Conservation (phyloP, 2,113 vertebrate genomes). For the Pluvialis apricaria region DNA sequence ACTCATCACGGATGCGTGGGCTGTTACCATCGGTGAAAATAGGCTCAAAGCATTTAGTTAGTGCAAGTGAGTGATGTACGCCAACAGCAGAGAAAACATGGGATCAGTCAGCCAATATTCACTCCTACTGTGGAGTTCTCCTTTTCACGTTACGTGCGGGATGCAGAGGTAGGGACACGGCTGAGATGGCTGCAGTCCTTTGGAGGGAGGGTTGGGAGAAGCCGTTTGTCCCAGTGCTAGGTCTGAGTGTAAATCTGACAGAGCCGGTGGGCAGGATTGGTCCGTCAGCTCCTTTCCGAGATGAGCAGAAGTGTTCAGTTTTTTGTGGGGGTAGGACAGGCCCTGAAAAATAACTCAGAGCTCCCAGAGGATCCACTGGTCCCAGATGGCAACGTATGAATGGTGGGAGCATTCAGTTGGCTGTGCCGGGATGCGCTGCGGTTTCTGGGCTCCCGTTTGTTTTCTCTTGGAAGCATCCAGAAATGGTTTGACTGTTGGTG, state of each 20-base stretch:
- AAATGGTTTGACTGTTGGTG: not conserved
- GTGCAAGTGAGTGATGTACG: not conserved
- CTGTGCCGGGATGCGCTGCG: not conserved
- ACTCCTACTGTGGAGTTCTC: not conserved
- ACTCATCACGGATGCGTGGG: not conserved
- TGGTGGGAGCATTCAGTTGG: accelerated
- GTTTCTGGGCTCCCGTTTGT: not conserved
- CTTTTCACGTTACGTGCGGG: accelerated
- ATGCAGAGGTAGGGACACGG: not conserved
- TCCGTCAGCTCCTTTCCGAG: not conserved
- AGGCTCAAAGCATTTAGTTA: conserved; percentile 3
- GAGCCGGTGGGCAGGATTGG: accelerated
- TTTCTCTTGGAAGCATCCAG: not conserved
- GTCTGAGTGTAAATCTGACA: not conserved
- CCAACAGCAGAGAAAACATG: not conserved
- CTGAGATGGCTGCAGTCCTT: not conserved
- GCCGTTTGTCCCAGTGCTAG: accelerated
- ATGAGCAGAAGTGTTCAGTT: not conserved
- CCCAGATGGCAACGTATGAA: accelerated
- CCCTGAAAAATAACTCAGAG: not conserved
- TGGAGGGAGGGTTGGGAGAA: not conserved
- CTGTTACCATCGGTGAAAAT: not conserved
- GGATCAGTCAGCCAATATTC: not conserved
- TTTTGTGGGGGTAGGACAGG: not conserved
- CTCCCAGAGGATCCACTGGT: not conserved